These are phyloP conservation scores for Bradypodion ventrale DNA, from an alignment of 2,797 vertebrate species.

Conservation along the genomic window DNA sequence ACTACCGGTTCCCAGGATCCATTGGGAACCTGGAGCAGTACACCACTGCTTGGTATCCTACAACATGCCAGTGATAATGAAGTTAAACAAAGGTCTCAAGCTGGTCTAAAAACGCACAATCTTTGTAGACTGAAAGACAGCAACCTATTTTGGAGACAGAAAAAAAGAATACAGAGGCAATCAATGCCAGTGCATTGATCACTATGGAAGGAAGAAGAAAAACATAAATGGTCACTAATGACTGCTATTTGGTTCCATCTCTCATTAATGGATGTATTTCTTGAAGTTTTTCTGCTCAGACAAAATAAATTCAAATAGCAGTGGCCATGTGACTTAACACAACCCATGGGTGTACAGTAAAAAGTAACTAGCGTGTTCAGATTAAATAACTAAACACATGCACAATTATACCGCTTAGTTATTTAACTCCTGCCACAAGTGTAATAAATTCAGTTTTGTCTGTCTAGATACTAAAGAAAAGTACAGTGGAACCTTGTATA, in stretches of 20 bases:
- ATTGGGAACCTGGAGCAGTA: too few relatives aligned
- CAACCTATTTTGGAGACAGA: neutral
- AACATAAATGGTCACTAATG: neutral
- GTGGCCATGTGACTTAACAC: neutral
- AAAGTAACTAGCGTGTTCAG: neutral
- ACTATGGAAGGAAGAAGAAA: neutral
- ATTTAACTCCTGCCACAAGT: neutral
- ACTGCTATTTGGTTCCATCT: constrained; percentile 4
- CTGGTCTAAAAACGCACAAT: neutral
- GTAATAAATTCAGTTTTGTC: neutral
- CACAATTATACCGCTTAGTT: neutral
- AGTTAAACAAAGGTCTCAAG: neutral
- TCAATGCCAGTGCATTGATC: neutral
- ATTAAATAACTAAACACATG: neutral
- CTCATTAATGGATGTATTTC: neutral
- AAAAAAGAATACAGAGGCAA: neutral
- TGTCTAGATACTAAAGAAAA: neutral
- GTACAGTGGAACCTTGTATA: too few relatives aligned
- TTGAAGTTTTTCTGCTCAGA: neutral
- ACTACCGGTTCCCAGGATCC: too few relatives aligned
- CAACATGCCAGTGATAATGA: neutral
- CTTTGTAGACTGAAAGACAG: neutral
- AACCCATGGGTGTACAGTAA: neutral
- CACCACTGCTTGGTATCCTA: too few relatives aligned
- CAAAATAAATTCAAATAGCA: neutral